Evolutionary conservation across 1,140 invertebrate species (phyloP).

Genomic region (Drosophila sp.): DNA sequence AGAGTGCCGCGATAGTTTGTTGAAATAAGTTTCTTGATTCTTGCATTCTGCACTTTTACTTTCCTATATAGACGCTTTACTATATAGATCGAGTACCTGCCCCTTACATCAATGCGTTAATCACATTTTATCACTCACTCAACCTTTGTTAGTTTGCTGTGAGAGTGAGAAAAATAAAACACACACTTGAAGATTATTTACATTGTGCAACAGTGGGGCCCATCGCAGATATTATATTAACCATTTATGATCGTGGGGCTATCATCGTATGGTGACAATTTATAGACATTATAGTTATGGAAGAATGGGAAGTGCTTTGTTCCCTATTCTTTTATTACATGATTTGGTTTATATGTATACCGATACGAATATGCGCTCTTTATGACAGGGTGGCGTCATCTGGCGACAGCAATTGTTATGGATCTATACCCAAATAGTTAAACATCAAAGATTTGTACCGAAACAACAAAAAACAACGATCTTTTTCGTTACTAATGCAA

Average conservation of each 20-base stretch:
- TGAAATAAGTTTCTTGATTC: neutral
- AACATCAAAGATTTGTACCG: neutral
- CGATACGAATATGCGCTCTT: neutral
- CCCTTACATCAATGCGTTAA: conserved; percentile 20
- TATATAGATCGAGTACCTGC: neutral
- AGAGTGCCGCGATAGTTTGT: neutral
- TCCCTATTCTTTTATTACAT: neutral
- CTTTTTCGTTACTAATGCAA: no score
- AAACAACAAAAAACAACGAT: no score
- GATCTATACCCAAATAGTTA: neutral
- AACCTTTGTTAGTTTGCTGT: conserved; percentile 14
- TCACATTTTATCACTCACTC: conserved; percentile 17
- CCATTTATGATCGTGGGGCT: neutral
- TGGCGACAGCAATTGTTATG: neutral
- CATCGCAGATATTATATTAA: neutral
- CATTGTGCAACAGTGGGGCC: neutral
- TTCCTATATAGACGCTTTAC: conserved; percentile 1
- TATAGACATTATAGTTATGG: neutral
- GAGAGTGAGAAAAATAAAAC: neutral
- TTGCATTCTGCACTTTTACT: conserved; percentile 42
- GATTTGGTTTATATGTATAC: neutral
- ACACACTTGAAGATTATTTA: neutral
- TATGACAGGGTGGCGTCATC: neutral
- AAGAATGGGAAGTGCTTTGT: neutral
- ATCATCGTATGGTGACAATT: neutral